These are phyloP conservation scores for Hymenochirus boettgeri DNA, from an alignment of 2,113 vertebrate species.

Conservation along the genomic window DNA sequence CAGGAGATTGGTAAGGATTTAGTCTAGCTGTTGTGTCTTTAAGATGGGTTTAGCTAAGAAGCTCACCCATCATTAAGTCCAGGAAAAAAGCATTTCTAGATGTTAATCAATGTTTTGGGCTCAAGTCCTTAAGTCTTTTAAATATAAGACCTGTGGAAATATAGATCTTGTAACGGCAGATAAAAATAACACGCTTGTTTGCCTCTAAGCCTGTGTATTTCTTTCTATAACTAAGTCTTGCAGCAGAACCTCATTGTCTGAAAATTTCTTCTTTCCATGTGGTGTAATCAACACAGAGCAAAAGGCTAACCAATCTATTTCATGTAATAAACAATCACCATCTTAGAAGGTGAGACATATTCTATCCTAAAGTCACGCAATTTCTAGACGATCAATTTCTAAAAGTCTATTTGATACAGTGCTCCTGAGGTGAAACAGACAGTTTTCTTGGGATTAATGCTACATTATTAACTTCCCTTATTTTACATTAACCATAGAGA, in stretches of 20 bases:
- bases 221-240: slow-evolving; percentile 21
- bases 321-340: slow-evolving; percentile 7
- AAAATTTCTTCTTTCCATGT: slow-evolving; percentile 10
- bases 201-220: neutral
- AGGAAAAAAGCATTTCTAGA: slow-evolving; percentile 15
- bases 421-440: too few species aligned
- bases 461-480: too few species aligned
- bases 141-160: slow-evolving; percentile 1
- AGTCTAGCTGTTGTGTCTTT: slow-evolving; percentile 30
- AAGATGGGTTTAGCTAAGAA: neutral
- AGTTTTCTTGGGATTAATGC: too few species aligned
- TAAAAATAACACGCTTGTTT: slow-evolving; percentile 5
- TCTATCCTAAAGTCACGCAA: slow-evolving; percentile 2
- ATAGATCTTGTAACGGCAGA: slow-evolving; percentile 14
- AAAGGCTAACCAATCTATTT: slow-evolving; percentile 11
- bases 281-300: neutral
- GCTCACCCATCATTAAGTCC: slow-evolving; percentile 19
- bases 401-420: too few species aligned
- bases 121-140: slow-evolving; percentile 16
- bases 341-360: slow-evolving; percentile 1
- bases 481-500: too few species aligned
- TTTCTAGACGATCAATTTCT: too few species aligned
- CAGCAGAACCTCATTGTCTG: slow-evolving; percentile 2
- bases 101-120: slow-evolving; percentile 8
- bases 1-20: slow-evolving; percentile 35